A percentile compares a stretch with the other conserved stretches of the same genome.
phyloP scores from a whole-genome alignment of 2,888 invertebrate genomes.

The Pyrochroa serraticornis region DNA sequence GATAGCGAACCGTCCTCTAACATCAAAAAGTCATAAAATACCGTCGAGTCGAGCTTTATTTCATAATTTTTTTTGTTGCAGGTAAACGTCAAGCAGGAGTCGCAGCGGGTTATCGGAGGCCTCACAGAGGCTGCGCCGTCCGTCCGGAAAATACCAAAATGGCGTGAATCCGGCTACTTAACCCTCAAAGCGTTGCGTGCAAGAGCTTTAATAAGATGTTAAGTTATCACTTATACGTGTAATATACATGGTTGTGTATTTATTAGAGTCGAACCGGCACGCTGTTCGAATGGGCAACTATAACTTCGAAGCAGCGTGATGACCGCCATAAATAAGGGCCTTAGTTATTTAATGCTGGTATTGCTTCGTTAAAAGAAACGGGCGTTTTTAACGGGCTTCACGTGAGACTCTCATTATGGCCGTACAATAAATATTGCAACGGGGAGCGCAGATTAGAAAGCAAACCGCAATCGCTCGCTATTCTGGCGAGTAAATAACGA shows the following conservation, averaged over 20 bases:
- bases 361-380: constrained; percentile 18
- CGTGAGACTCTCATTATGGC: constrained; percentile 13
- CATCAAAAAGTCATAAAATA: constrained; percentile 24
- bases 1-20: constrained; percentile 20
- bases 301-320: constrained; percentile 41
- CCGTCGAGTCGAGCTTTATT: constrained; percentile 13
- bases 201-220: constrained; percentile 56
- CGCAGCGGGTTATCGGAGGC: constrained; percentile 10
- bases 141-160: constrained; percentile 43
- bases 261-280: constrained; percentile 47
- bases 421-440: not conserved
- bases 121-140: constrained; percentile 9
- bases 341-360: constrained; percentile 29
- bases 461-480: not conserved
- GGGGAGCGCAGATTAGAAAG: constrained; percentile 5
- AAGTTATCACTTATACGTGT: constrained; percentile 58
- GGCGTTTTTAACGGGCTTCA: constrained; percentile 16
- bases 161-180: constrained; percentile 53
- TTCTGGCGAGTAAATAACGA: not conserved
- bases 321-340: constrained; percentile 35
- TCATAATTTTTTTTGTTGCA: not conserved
- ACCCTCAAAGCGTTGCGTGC: constrained; percentile 51
- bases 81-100: not conserved
- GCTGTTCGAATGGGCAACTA: constrained; percentile 36
- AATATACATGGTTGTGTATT: constrained; percentile 56